Conservation (phyloP, 2,113 vertebrate genomes). For the Pachycephala philippinensis region DNA sequence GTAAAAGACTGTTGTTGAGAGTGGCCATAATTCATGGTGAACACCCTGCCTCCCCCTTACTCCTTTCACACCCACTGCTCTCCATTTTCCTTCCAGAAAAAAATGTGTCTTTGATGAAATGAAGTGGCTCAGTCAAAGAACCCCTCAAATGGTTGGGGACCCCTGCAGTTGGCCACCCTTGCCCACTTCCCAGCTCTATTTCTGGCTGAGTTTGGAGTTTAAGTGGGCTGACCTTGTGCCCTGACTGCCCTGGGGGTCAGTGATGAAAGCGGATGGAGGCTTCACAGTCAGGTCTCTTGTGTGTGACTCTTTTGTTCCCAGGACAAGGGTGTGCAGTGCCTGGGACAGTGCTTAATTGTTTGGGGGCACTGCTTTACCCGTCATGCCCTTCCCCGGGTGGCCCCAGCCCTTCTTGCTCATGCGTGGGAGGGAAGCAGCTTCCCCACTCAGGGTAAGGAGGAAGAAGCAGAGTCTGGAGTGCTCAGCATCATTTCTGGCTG, state of each 20-base stretch:
- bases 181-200: slow-evolving; percentile 65
- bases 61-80: slow-evolving; percentile 46
- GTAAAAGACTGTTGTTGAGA: slow-evolving; percentile 64
- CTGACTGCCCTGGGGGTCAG: slow-evolving; percentile 68
- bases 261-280: slow-evolving; percentile 73
- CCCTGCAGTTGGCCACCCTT: slow-evolving; percentile 58
- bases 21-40: slow-evolving; percentile 52
- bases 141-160: slow-evolving; percentile 51
- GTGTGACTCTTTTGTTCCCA: slow-evolving; percentile 68
- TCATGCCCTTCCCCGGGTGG: slow-evolving; percentile 48
- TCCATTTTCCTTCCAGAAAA: slow-evolving; percentile 57
- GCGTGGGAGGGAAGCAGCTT: slow-evolving; percentile 59
- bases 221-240: slow-evolving; percentile 72
- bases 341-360: slow-evolving; percentile 76
- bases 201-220: slow-evolving; percentile 57
- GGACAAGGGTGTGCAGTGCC: slow-evolving; percentile 55
- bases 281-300: slow-evolving; percentile 68
- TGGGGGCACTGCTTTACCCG: slow-evolving; percentile 42
- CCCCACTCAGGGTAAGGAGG: slow-evolving; percentile 4
- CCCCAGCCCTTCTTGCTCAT: slow-evolving; percentile 53
- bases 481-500: not conserved
- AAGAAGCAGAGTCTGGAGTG: not conserved
- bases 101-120: slow-evolving; percentile 61
- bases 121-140: slow-evolving; percentile 63
- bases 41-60: slow-evolving; percentile 5